Percentiles rank a stretch among this genome's conserved stretches.
phyloP scores from a whole-genome alignment of 2,797 vertebrate genomes.

The Eulemur albifrons region DNA sequence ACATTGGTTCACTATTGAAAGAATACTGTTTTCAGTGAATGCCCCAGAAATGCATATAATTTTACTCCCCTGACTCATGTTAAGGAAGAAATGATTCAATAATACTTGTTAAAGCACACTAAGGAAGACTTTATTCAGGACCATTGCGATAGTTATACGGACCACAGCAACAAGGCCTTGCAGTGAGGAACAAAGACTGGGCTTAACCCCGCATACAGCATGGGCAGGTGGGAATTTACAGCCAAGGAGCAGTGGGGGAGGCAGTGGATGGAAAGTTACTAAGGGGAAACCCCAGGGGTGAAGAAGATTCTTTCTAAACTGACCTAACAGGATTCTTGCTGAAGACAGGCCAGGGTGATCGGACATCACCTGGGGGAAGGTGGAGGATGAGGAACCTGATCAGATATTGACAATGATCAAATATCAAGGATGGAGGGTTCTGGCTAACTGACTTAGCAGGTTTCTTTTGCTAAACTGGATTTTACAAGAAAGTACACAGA shows the following conservation, averaged over 20 bases:
- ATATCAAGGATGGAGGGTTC: not conserved
- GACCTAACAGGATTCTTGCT: slow-evolving; percentile 1
- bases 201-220: not conserved
- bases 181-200: not conserved
- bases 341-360: not conserved
- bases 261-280: not conserved
- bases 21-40: not conserved
- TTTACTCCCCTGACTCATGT: not conserved
- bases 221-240: not conserved
- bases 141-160: not conserved
- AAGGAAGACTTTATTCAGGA: not conserved
- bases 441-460: not conserved
- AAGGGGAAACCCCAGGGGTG: not conserved
- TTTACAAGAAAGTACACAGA: not conserved
- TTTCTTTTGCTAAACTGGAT: not conserved
- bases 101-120: not conserved
- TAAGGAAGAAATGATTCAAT: not conserved
- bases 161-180: not conserved
- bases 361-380: not conserved
- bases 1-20: not conserved
- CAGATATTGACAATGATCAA: not conserved
- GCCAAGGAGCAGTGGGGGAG: not conserved
- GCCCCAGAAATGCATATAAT: not conserved
- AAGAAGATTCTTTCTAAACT: not conserved
- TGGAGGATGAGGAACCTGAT: not conserved